Percentiles rank a stretch among this genome's conserved stretches.
phyloP scores from a whole-genome alignment of 2,888 invertebrate species.

The Axea sp. region DNA sequence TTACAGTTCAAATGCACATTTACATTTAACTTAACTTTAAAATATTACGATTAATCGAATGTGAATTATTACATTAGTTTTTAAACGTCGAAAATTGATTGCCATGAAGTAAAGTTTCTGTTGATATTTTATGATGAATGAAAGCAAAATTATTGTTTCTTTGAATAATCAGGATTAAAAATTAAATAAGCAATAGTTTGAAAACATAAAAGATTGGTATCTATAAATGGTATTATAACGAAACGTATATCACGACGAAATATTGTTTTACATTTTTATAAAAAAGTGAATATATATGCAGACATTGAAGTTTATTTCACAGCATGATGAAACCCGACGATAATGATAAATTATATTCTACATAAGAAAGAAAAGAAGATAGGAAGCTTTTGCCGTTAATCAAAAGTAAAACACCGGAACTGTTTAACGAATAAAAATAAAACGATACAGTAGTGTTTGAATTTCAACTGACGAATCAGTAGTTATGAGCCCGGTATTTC shows the following conservation, averaged over 20 bases:
- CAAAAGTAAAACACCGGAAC: constrained; percentile 26
- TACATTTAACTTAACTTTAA: no score
- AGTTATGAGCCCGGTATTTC: constrained; percentile 44
- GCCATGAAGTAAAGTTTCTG: no score
- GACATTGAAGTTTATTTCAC: no score
- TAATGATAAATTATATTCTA: constrained; percentile 21
- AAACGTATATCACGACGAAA: not conserved
- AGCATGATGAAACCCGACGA: not conserved
- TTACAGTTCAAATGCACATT: no score
- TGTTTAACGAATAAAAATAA: constrained; percentile 39
- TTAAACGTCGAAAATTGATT: no score
- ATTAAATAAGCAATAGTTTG: not conserved
- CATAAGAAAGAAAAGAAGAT: not conserved
- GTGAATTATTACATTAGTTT: no score
- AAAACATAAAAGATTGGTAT: not conserved
- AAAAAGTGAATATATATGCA: constrained; percentile 2
- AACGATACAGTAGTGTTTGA: constrained; percentile 17
- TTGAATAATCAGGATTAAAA: no score
- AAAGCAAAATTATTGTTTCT: no score
- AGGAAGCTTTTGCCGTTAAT: constrained; percentile 22
- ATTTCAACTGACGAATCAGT: constrained; percentile 34
- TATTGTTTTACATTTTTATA: constrained; percentile 3
- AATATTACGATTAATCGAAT: no score
- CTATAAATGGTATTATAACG: not conserved
- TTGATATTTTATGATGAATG: no score